phyloP scores from a whole-genome alignment of 2,888 invertebrate species.

The Erpobdella octoculata region DNA sequence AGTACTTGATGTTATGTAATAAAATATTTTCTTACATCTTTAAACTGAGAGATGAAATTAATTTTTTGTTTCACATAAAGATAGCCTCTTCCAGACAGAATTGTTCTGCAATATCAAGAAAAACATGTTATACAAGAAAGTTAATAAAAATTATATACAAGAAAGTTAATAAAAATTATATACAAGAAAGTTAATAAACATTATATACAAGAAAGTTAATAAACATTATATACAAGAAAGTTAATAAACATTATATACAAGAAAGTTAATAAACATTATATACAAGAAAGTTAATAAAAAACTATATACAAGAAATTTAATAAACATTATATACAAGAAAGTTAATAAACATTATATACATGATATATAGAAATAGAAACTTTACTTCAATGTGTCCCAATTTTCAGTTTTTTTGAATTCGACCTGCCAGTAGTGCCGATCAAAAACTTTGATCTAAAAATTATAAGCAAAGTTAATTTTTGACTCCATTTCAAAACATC shows the following conservation, averaged over 20 bases:
- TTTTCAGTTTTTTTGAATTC: conserved; percentile 72
- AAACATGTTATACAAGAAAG: conserved; percentile 1
- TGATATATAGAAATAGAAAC: conserved; percentile 1
- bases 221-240: background rate
- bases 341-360: background rate
- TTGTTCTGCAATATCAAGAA: conserved; percentile 36
- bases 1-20: no score
- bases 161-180: background rate
- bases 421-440: conserved; percentile 82
- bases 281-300: background rate
- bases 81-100: conserved; percentile 47
- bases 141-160: no score
- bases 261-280: background rate
- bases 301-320: no score
- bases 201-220: background rate
- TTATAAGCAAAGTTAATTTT: no score
- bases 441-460: conserved; percentile 65
- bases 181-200: background rate
- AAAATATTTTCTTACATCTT: background rate
- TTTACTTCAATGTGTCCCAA: conserved; percentile 69
- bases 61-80: conserved; percentile 76
- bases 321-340: background rate
- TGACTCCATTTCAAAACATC: no score
- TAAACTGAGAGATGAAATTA: background rate
- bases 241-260: background rate